phyloP scores from a whole-genome alignment of 2,888 invertebrate species.

The Pammene aurita region DNA sequence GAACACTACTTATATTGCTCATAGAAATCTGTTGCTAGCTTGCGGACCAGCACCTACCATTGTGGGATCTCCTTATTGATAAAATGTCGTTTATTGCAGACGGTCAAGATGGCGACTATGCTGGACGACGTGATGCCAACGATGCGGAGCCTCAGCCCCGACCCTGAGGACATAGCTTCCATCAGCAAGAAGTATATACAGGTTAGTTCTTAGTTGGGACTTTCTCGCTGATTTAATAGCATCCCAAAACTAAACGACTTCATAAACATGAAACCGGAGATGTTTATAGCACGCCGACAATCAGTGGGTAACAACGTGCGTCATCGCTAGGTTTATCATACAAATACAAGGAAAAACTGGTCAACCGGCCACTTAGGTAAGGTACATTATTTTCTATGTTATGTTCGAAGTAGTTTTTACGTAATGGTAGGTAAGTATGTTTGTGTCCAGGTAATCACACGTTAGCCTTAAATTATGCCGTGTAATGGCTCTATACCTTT shows the following conservation, averaged over 20 bases:
- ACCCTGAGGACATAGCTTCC: constrained; percentile 63
- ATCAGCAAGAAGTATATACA: constrained; percentile 61
- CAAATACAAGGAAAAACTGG: constrained; percentile 23
- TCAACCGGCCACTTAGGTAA: background rate
- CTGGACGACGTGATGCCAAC: constrained; percentile 76
- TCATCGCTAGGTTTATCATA: constrained; percentile 13
- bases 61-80: too few relatives aligned
- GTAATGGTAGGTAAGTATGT: constrained; percentile 12
- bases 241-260: background rate
- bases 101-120: constrained; percentile 51
- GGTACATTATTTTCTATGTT: constrained; percentile 17
- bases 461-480: constrained; percentile 14
- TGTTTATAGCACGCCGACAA: background rate
- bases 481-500: background rate
- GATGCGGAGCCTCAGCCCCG: constrained; percentile 82
- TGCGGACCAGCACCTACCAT: too few relatives aligned
- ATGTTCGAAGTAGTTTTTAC: constrained; percentile 9
- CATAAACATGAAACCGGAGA: background rate
- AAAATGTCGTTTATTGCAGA: constrained; percentile 12
- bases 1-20: too few relatives aligned
- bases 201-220: constrained; percentile 52
- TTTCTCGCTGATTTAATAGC: too few relatives aligned
- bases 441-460: constrained; percentile 10
- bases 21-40: too few relatives aligned
- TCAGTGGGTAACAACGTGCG: constrained; percentile 16